Percentiles rank a stretch among this genome's conserved stretches.
These are phyloP conservation scores for Tetrao urogallus DNA, from an alignment of 2,113 vertebrate species.

Conservation along the genomic window DNA sequence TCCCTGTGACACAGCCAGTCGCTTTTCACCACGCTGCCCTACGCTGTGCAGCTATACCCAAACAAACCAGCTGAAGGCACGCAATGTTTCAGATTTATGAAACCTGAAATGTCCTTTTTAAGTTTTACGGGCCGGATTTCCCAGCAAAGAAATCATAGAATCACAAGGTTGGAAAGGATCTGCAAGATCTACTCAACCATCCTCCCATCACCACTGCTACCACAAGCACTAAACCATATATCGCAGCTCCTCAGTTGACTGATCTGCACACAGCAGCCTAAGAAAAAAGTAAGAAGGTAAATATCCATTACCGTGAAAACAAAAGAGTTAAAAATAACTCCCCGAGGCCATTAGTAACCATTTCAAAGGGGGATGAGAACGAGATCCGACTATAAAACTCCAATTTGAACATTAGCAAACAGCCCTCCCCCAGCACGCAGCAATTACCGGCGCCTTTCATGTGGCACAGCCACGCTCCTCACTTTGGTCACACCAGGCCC, in stretches of 20 bases:
- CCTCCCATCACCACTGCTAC: too few relatives aligned
- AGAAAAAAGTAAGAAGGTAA: background rate
- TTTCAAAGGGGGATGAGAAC: slow-evolving; percentile 54
- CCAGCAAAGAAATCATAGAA: background rate
- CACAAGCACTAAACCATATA: too few relatives aligned
- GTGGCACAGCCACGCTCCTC: slow-evolving; percentile 10
- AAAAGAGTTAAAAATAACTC: slow-evolving; percentile 44
- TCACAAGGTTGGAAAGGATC: too few relatives aligned
- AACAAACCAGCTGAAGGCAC: background rate
- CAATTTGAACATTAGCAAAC: background rate
- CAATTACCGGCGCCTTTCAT: slow-evolving; percentile 47
- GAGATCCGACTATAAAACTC: slow-evolving; percentile 31
- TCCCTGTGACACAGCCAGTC: background rate
- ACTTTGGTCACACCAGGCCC: background rate
- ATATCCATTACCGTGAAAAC: background rate
- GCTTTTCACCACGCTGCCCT: background rate
- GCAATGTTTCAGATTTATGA: background rate
- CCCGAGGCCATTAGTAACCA: slow-evolving; percentile 21
- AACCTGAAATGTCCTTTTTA: background rate
- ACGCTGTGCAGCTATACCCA: background rate
- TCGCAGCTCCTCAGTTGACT: background rate
- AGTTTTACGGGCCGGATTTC: background rate
- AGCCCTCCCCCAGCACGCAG: background rate
- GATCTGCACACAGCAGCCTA: background rate
- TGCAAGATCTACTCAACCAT: too few relatives aligned